Conservation (phyloP, 2,888 invertebrate species). For the Cheilosia variabilis region DNA sequence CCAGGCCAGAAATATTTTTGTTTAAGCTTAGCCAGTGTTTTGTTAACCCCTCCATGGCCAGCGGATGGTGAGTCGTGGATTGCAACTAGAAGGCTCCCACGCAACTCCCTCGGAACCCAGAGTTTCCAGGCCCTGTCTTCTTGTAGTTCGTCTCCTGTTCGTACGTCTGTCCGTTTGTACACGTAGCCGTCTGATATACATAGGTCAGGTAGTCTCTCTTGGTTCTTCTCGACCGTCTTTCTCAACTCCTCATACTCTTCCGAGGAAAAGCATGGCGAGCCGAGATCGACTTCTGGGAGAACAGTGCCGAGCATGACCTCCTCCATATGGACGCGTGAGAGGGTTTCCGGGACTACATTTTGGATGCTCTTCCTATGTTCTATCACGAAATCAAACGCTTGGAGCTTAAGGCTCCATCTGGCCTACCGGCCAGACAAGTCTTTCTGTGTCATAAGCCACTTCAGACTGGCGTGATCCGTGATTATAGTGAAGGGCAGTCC, state of each 20-base stretch:
- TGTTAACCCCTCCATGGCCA: no score
- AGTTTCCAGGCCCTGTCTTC: no score
- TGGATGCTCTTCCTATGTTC: constrained; percentile 1
- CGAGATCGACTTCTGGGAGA: not conserved
- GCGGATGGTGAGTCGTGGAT: no score
- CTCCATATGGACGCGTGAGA: not conserved
- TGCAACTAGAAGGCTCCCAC: no score
- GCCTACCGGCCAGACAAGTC: not conserved
- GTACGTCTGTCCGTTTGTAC: not conserved
- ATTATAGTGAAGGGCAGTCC: not conserved
- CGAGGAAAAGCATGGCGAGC: constrained; percentile 5
- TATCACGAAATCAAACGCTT: constrained; percentile 5
- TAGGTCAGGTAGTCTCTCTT: not conserved
- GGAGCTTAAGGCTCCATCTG: constrained; percentile 5
- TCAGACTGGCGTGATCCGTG: not conserved
- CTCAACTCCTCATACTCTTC: constrained; percentile 1
- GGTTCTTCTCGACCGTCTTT: not conserved
- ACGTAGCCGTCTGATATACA: not conserved
- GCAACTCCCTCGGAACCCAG: no score
- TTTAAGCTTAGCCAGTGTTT: no score
- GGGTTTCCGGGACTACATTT: not conserved
- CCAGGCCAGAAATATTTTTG: no score
- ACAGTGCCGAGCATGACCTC: not conserved
- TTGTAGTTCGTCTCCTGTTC: not conserved
- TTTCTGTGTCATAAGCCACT: constrained; percentile 4